Evolutionary conservation across 2,113 vertebrate species (phyloP).

Genomic region (Carlito syrichta): DNA sequence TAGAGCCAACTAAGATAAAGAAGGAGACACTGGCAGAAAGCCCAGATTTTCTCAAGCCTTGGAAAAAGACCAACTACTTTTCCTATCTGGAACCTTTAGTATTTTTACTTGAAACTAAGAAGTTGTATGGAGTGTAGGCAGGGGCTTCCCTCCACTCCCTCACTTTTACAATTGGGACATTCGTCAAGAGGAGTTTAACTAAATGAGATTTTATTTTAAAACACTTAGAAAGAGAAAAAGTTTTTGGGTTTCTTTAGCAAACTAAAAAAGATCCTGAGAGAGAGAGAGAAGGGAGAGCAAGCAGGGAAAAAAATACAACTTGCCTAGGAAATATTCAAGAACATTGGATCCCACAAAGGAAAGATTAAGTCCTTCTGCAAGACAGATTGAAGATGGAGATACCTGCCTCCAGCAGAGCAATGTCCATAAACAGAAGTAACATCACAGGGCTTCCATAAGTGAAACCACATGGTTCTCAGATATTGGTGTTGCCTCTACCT

Average conservation of each 20-base stretch:
- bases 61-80: constrained; percentile 6
- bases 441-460: background rate
- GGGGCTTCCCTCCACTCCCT: background rate
- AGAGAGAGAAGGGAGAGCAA: background rate
- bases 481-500: background rate
- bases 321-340: background rate
- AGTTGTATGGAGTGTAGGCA: background rate
- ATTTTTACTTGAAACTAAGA: constrained; percentile 30
- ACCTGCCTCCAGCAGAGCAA: background rate
- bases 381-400: background rate
- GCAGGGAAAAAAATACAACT: background rate
- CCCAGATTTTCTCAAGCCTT: constrained; percentile 38
- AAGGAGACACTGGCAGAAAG: constrained; percentile 29
- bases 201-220: constrained; percentile 34
- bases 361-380: background rate
- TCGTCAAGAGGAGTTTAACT: background rate
- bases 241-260: background rate
- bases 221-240: background rate
- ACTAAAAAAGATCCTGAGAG: background rate
- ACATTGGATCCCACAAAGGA: background rate
- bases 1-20: constrained; percentile 40
- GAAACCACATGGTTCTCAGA: background rate
- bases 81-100: constrained; percentile 15
- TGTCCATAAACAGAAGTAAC: background rate
- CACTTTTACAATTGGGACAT: background rate